These are phyloP conservation scores for Oostethus manadensis DNA, from an alignment of 2,113 vertebrate genomes.

Conservation along the genomic window DNA sequence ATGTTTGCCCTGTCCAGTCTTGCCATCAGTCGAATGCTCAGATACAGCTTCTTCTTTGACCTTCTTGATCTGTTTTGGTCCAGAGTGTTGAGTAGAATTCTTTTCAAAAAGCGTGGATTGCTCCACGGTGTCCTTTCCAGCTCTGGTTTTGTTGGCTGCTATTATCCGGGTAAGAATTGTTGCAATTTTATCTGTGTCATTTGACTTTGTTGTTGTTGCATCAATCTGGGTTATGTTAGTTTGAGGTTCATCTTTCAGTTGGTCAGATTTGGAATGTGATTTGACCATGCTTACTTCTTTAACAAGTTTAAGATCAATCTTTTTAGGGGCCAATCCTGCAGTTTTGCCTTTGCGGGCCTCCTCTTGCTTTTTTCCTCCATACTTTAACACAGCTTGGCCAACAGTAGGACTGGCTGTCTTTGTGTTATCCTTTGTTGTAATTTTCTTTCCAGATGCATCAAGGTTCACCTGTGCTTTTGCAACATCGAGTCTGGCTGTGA, in stretches of 20 bases:
- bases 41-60: slow-evolving; percentile 28
- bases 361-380: slow-evolving; percentile 41
- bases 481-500: slow-evolving; percentile 24
- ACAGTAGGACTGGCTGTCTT: slow-evolving; percentile 38
- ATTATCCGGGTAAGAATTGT: slow-evolving; percentile 27
- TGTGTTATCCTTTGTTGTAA: slow-evolving; percentile 24
- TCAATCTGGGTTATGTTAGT: slow-evolving; percentile 47
- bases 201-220: slow-evolving; percentile 30
- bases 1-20: slow-evolving; percentile 10
- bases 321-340: slow-evolving; percentile 28
- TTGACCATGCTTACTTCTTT: slow-evolving; percentile 35
- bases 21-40: slow-evolving; percentile 30
- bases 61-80: slow-evolving; percentile 36
- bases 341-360: slow-evolving; percentile 53
- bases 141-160: slow-evolving; percentile 42
- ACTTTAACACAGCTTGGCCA: slow-evolving; percentile 41
- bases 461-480: slow-evolving; percentile 37
- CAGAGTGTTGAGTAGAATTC: slow-evolving; percentile 33
- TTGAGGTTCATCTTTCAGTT: slow-evolving; percentile 62
- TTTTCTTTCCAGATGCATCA: slow-evolving; percentile 38
- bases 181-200: slow-evolving; percentile 39
- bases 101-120: slow-evolving; percentile 45
- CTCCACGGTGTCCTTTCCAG: slow-evolving; percentile 35
- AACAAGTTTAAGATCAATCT: slow-evolving; percentile 30
- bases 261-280: slow-evolving; percentile 33